Base-by-base conservation (phyloP, 2,888 invertebrate genomes). In the Lacanobia oleracea region DNA sequence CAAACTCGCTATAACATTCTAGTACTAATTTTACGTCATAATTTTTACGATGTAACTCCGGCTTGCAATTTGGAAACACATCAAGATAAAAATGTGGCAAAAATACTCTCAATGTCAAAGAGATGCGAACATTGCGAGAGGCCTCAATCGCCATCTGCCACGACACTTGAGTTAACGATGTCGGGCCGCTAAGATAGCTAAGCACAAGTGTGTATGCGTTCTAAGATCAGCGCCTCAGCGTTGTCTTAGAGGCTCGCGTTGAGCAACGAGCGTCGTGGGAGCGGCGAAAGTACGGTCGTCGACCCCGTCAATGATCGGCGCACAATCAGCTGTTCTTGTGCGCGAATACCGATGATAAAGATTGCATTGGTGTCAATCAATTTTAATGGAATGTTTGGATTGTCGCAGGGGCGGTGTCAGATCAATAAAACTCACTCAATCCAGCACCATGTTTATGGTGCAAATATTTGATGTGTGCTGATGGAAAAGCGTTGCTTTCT, bases 231-330 rank as follows among this genome's bases (percentile, higher is more conserved):
- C 69, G 48, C 27, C 79, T 78, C 64, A 89, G 90, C 91, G 88
- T 84, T 87, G 87, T 91, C 90, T 92, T 88, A 91, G 88, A 88
- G 88, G 84, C 77, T 82, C 82, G 85, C 88, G 90, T 94, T 93
- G 93, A 93, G 94, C 94, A 93, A 94, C 78, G 74, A 83, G 74
- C 92, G 91, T 87, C 93, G 94, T 94, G 94, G 94, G 94, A 94
- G 93, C 92, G 94, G 94, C 95, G 95, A 95, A 95, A 95, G 95
- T 94, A 86, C 92, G 95, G 94, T 92, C 95, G 90, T 90, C 89
- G 93, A 95, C 93, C 94, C 90, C 91, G 91, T 84, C 91, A 85
- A 80, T 91, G 90, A 90, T 91, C 90, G 81, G 88, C 87, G 88
- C 89, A 92, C 91, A 92, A 94, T 95, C 95, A 96, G 95, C 95